phyloP scores from a whole-genome alignment of 1,140 invertebrate genomes.

The Platyura marginata region DNA sequence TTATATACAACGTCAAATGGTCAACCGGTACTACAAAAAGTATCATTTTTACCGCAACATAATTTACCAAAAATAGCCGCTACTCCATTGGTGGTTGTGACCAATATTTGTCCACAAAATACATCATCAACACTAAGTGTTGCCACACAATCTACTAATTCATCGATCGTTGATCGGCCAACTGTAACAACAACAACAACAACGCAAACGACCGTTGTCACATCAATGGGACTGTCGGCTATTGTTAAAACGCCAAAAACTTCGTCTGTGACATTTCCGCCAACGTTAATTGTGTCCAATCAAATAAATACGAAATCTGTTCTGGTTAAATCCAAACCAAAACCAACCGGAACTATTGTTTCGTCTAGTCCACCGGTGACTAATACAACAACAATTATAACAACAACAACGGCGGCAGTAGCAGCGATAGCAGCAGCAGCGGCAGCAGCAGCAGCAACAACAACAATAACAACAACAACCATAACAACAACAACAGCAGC shows the following conservation, averaged over 20 bases:
- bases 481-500: slow-evolving; percentile 9
- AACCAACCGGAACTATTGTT: neutral
- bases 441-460: neutral
- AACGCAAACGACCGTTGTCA: neutral
- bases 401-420: slow-evolving; percentile 20
- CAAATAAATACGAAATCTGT: too few species aligned
- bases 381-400: neutral
- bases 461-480: slow-evolving; percentile 8
- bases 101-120: neutral
- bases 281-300: too few species aligned
- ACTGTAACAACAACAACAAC: neutral
- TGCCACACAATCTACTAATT: neutral
- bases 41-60: neutral
- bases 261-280: too few species aligned
- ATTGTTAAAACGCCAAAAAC: too few species aligned
- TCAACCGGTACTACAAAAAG: neutral
- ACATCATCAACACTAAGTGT: neutral
- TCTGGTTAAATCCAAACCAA: neutral
- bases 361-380: too few species aligned
- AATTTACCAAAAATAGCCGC: neutral
- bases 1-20: neutral
- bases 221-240: too few species aligned
- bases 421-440: slow-evolving; percentile 14
- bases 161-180: neutral
- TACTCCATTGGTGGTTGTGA: neutral